Evolutionary conservation across 1,140 invertebrate species (phyloP).

Genomic region (Coelopa frigida): DNA sequence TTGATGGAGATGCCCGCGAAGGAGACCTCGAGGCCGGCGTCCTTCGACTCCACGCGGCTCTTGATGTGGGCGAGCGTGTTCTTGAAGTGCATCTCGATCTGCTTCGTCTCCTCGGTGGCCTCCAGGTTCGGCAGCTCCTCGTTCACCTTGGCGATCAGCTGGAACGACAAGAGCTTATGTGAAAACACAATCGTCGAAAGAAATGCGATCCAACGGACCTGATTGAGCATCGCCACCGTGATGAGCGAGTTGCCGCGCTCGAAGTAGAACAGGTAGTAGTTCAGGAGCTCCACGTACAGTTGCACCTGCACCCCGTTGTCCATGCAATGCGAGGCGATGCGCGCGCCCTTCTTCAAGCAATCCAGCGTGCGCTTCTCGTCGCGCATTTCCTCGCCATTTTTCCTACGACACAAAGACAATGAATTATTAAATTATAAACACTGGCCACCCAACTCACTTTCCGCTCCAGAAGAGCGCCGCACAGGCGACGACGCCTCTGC

Average conservation of each 20-base stretch:
- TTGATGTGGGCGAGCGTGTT: constrained; percentile 77
- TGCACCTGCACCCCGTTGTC: constrained; percentile 95
- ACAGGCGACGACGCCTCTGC: constrained; percentile 81
- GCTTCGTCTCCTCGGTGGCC: constrained; percentile 88
- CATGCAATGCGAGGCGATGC: constrained; percentile 95
- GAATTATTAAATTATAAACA: not conserved
- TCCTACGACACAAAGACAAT: constrained; percentile 44
- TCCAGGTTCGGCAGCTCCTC: constrained; percentile 90
- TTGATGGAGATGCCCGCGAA: constrained; percentile 43
- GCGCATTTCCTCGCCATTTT: constrained; percentile 54
- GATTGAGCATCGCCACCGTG: constrained; percentile 50
- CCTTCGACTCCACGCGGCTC: constrained; percentile 56
- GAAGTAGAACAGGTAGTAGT: constrained; percentile 90
- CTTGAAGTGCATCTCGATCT: constrained; percentile 90
- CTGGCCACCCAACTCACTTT: constrained; percentile 45
- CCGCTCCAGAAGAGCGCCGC: constrained; percentile 97
- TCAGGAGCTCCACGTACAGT: constrained; percentile 88
- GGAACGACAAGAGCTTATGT: constrained; percentile 40
- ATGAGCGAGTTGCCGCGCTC: constrained; percentile 86
- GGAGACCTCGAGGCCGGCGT: constrained; percentile 51
- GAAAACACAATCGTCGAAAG: constrained; percentile 6
- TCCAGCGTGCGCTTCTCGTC: constrained; percentile 89
- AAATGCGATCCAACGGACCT: constrained; percentile 40
- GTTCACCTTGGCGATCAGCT: constrained; percentile 87
- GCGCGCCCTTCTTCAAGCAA: constrained; percentile 91